Percentiles rank a stretch among this genome's conserved stretches.
phyloP scores from a whole-genome alignment of 2,113 vertebrate species.

The Craseonycteris thonglongyai region DNA sequence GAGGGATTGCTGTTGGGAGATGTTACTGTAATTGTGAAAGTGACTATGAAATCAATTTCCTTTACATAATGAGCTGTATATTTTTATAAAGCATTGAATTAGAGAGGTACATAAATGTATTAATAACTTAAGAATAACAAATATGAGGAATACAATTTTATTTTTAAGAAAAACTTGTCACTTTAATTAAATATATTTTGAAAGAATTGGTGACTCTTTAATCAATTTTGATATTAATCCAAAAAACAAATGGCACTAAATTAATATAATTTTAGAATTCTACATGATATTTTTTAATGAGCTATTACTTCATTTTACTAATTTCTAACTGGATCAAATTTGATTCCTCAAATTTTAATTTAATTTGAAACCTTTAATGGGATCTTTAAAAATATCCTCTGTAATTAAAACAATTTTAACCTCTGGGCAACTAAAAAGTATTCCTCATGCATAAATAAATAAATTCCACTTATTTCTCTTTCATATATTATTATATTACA shows the following conservation, averaged over 20 bases:
- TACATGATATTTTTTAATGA: constrained; percentile 25
- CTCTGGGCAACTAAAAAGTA: not conserved
- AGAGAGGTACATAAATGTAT: not conserved
- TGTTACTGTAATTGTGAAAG: not conserved
- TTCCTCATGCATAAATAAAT: not conserved
- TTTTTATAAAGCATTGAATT: not conserved
- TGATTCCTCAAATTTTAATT: constrained; percentile 47
- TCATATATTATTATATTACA: not conserved
- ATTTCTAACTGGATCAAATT: constrained; percentile 42
- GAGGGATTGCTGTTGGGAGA: not conserved
- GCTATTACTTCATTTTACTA: constrained; percentile 62
- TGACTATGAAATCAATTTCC: not conserved
- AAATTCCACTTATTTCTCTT: not conserved
- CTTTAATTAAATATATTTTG: constrained; percentile 29
- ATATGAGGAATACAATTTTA: not conserved
- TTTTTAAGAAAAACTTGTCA: not conserved
- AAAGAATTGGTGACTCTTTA: constrained; percentile 65
- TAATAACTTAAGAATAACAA: not conserved
- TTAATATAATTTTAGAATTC: constrained; percentile 55
- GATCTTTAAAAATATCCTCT: constrained; percentile 49
- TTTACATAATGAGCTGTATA: not conserved
- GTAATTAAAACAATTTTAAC: constrained; percentile 58
- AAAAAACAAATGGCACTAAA: constrained; percentile 43
- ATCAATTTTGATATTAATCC: constrained; percentile 56
- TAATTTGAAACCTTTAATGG: constrained; percentile 61